Percentiles rank a stretch among this genome's conserved stretches.
Conservation (phyloP, 2,113 vertebrate species). For the Cyanoramphus novaezelandiae region DNA sequence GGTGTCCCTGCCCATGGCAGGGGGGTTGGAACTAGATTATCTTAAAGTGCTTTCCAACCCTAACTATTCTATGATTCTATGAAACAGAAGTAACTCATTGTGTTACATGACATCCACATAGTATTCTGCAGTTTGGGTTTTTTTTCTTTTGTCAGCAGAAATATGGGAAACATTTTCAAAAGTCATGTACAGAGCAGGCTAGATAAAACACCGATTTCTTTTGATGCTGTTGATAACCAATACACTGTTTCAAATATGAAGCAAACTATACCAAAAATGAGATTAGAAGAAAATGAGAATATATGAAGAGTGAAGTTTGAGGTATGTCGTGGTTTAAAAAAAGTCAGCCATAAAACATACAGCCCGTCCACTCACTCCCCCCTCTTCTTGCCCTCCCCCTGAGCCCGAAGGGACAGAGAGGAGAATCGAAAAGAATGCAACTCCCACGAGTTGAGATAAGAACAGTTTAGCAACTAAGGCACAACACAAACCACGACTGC, state of each 20-base stretch:
- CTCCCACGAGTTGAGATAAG: no score
- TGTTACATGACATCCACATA: neutral
- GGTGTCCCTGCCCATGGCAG: no score
- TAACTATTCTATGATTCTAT: neutral
- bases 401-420: no score
- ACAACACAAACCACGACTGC: no score
- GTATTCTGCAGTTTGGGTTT: neutral
- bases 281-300: conserved; percentile 2
- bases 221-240: neutral
- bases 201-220: neutral
- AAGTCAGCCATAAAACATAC: no score
- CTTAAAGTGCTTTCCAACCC: neutral
- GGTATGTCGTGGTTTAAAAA: no score
- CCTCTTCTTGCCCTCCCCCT: no score
- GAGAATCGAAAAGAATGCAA: no score
- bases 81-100: neutral
- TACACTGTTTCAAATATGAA: neutral
- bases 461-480: no score
- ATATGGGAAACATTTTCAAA: neutral
- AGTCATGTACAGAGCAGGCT: neutral
- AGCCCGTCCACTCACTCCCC: no score
- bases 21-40: no score
- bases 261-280: neutral
- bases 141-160: neutral
- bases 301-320: neutral